Base-by-base conservation (phyloP, 1,140 invertebrate genomes). In the Diploscapter pachys region DNA sequence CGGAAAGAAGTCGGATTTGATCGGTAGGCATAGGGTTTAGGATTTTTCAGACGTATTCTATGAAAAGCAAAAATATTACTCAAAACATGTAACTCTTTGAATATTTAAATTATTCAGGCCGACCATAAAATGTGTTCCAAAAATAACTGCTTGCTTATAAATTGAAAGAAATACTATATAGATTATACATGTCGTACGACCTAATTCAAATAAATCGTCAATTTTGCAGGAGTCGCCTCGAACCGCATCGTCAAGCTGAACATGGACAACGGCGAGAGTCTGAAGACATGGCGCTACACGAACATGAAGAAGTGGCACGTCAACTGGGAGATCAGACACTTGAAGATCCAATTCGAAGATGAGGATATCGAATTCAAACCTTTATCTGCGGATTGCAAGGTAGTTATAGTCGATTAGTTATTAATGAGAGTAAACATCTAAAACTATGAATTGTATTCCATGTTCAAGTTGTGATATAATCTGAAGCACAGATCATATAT, bases 241-340 rank as follows among this genome's bases (percentile, higher is more conserved):
- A 98, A 98, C 86, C 89, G 96, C 70, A 89, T 99, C 52, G 97
- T 98, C 92, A 89, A 93, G 74, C 94, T 99, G 90, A 95, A 98
- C 80, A 89, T 94, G 2, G 90, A 90, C 80, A 92, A 91, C 63
- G 96, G 96, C 0, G 95, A 98, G 87, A 93, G 95, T 84, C 89
- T 96, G 55, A 98, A 98, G 87, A 98, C 96, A 0, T 99, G 96
- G 95, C 89, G 95, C 80, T 99, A 93, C 86, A 94, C 93, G 81
- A 93, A 92, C 3, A 95, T 99, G 92, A 96, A 97, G 69, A 85
- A 95, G 6, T 99, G 96, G 96, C 96, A 97, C 86, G 94, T 99
- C 0, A 99, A 99, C 86, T 99, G 96, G 96, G 95, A 98, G 86
- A 93, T 95, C 2, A 94, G 95, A 85, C 92, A 96, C 85, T 94